These are phyloP conservation scores for Lochmaea crataegi DNA, from an alignment of 2,888 invertebrate species.

Conservation along the genomic window DNA sequence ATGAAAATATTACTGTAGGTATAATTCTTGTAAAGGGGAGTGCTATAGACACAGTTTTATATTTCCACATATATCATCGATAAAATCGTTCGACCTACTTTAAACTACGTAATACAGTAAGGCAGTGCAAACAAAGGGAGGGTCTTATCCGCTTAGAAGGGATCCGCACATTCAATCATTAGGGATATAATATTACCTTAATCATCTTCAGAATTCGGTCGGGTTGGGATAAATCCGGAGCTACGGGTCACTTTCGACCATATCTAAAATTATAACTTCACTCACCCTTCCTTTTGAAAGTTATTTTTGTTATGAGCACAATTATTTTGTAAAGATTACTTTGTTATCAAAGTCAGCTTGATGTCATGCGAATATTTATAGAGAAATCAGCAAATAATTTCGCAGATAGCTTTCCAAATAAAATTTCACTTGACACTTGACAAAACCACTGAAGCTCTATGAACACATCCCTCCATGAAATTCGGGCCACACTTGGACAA, in stretches of 20 bases:
- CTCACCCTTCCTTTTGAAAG: slow-evolving; percentile 3
- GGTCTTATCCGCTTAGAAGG: slow-evolving; percentile 29
- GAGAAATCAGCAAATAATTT: too few species aligned
- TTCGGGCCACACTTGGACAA: too few species aligned
- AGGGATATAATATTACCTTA: slow-evolving; percentile 35
- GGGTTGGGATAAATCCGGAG: slow-evolving; percentile 20
- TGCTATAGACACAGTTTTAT: background rate
- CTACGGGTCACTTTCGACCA: slow-evolving; percentile 21
- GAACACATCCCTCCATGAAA: too few species aligned
- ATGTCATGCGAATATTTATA: too few species aligned
- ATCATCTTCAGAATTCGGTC: slow-evolving; percentile 28
- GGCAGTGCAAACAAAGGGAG: slow-evolving; percentile 23
- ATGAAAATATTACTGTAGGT: background rate
- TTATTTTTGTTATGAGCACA: background rate
- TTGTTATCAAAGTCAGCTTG: too few species aligned
- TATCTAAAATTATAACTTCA: slow-evolving; percentile 27
- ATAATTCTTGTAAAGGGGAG: background rate
- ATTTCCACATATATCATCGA: background rate
- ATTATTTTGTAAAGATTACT: too few species aligned
- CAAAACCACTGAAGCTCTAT: too few species aligned
- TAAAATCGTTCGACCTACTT: background rate
- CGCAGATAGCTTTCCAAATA: too few species aligned
- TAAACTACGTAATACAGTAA: slow-evolving; percentile 12
- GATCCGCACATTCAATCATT: slow-evolving; percentile 28
- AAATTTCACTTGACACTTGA: too few species aligned